A percentile compares a stretch with the other conserved stretches of the same genome.
phyloP scores from a whole-genome alignment of 2,797 vertebrate genomes.

The Antrozous pallidus region DNA sequence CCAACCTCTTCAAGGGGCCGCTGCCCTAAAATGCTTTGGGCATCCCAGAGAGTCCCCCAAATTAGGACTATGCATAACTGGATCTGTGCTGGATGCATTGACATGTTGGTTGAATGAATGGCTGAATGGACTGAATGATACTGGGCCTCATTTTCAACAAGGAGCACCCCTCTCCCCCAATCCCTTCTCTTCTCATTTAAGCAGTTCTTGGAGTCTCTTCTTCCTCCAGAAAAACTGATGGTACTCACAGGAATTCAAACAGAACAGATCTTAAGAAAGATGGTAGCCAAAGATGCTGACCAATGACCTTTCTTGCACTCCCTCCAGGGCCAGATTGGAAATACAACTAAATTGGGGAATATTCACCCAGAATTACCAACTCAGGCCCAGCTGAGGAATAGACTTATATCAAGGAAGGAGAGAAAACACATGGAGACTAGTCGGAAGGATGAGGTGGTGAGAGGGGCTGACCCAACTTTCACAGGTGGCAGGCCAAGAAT shows the following conservation, averaged over 20 bases:
- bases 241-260: neutral
- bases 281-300: no score
- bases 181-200: neutral
- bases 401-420: no score
- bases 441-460: no score
- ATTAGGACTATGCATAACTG: neutral
- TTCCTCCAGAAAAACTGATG: neutral
- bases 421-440: no score
- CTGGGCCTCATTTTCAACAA: neutral
- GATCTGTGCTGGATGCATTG: neutral
- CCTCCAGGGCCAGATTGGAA: no score
- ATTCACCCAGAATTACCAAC: no score
- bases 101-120: neutral
- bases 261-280: no score
- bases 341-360: no score
- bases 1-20: neutral
- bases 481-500: no score
- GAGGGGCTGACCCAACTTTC: no score
- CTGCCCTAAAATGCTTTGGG: neutral
- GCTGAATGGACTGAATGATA: neutral
- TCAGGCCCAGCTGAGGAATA: no score
- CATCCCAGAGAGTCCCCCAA: neutral
- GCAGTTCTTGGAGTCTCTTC: neutral
- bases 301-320: no score
- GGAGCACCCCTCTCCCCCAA: neutral